Conservation (phyloP, 2,888 invertebrate species). For the Synergus umbraculus region DNA sequence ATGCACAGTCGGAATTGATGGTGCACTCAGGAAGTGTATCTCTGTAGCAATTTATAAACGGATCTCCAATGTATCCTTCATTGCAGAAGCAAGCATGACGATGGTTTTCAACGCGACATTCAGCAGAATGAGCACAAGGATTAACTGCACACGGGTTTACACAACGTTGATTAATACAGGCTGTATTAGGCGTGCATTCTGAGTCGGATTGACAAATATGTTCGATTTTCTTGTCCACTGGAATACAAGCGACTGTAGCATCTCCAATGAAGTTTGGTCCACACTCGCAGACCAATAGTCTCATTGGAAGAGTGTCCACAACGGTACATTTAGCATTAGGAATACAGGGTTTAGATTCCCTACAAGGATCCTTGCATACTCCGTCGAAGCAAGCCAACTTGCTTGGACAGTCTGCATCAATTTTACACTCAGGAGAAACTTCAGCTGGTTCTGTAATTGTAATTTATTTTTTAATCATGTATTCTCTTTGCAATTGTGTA, state of each 20-base stretch:
- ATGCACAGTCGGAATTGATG: conserved; percentile 86
- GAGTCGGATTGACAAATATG: conserved; percentile 85
- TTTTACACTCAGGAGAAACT: conserved; percentile 83
- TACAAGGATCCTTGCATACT: conserved; percentile 89
- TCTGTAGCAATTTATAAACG: conserved; percentile 86
- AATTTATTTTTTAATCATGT: background rate
- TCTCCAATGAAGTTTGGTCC: conserved; percentile 90
- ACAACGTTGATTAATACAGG: conserved; percentile 86
- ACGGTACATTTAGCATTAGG: conserved; percentile 89
- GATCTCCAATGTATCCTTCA: conserved; percentile 86
- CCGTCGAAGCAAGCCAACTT: conserved; percentile 90
- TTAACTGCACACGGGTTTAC: conserved; percentile 87
- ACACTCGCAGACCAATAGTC: conserved; percentile 93
- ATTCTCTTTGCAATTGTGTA: background rate
- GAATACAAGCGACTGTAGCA: conserved; percentile 89
- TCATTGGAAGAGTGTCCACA: conserved; percentile 90
- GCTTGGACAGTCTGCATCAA: conserved; percentile 91
- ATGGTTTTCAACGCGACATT: conserved; percentile 87
- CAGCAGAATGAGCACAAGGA: conserved; percentile 88
- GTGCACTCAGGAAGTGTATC: conserved; percentile 83
- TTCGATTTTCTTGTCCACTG: conserved; percentile 75
- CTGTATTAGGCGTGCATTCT: conserved; percentile 86
- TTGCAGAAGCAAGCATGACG: conserved; percentile 88
- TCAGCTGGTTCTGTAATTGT: conserved; percentile 78
- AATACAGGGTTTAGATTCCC: conserved; percentile 88